Evolutionary conservation across 92 coral and sea anemone species (phyloP).

Genomic region (Epizoanthus fatuus): DNA sequence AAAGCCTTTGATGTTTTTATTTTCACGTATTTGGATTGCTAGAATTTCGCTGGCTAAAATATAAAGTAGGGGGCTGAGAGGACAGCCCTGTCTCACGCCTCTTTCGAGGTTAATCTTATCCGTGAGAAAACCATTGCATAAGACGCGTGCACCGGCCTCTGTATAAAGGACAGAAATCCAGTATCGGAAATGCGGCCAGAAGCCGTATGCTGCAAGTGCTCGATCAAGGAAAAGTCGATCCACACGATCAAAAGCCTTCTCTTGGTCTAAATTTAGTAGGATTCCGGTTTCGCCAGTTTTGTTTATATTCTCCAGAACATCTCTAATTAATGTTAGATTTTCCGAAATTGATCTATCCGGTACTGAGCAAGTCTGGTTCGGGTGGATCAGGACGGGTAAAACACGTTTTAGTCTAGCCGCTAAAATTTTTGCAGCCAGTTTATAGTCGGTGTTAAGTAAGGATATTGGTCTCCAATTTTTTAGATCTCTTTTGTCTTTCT

Average conservation of each 20-base stretch:
- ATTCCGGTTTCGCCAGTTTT: neutral
- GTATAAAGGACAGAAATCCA: neutral
- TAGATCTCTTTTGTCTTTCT: neutral
- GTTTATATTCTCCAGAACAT: neutral
- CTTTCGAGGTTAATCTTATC: neutral
- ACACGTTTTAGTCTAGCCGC: neutral
- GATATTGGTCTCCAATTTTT: too few species aligned
- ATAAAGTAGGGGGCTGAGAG: neutral
- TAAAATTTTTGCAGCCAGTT: neutral
- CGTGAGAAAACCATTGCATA: neutral
- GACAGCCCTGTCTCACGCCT: constrained; percentile 3
- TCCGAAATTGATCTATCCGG: too few species aligned
- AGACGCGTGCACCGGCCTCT: neutral
- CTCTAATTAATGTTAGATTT: neutral
- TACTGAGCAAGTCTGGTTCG: neutral
- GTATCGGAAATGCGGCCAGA: neutral
- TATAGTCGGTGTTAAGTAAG: neutral
- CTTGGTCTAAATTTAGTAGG: neutral
- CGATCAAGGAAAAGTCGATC: neutral
- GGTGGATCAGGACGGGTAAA: neutral
- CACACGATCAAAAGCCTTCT: neutral
- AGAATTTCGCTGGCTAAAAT: neutral
- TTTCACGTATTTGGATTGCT: neutral
- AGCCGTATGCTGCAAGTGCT: neutral
- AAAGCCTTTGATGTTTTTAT: neutral